These are phyloP conservation scores for Bubo scandiacus DNA, from an alignment of 2,113 vertebrate species.

Conservation along the genomic window DNA sequence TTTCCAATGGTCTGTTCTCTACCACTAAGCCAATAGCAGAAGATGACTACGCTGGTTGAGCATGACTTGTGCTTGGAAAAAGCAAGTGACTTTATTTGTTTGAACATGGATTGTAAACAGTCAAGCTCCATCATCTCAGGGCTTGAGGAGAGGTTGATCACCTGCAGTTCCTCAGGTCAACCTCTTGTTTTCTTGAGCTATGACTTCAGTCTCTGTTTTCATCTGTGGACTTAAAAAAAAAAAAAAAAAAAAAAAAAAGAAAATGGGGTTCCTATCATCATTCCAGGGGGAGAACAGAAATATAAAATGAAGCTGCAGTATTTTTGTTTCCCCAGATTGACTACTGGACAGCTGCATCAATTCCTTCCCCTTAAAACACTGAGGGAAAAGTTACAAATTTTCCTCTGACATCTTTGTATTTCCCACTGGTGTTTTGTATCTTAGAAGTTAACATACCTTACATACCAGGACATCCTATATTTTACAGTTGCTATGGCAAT, in stretches of 20 bases:
- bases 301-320: not conserved
- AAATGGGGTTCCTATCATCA: accelerated
- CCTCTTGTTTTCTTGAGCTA: not conserved
- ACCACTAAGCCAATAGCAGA: not conserved
- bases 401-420: not conserved
- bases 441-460: not conserved
- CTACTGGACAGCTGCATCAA: not conserved
- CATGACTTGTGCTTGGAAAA: not conserved
- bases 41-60: not conserved
- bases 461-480: not conserved
- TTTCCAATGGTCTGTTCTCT: not conserved
- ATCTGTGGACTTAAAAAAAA: not conserved
- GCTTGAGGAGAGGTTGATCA: not conserved
- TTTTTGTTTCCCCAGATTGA: not conserved
- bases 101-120: not conserved
- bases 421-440: not conserved
- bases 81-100: not conserved
- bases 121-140: not conserved
- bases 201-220: not conserved
- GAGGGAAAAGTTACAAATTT: not conserved
- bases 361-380: not conserved
- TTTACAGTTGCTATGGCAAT: conserved; percentile 22
- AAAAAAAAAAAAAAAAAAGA: no score
- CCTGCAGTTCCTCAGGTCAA: not conserved
- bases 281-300: not conserved